Conservation (phyloP, 2,113 vertebrate genomes). For the Podarcis muralis region DNA sequence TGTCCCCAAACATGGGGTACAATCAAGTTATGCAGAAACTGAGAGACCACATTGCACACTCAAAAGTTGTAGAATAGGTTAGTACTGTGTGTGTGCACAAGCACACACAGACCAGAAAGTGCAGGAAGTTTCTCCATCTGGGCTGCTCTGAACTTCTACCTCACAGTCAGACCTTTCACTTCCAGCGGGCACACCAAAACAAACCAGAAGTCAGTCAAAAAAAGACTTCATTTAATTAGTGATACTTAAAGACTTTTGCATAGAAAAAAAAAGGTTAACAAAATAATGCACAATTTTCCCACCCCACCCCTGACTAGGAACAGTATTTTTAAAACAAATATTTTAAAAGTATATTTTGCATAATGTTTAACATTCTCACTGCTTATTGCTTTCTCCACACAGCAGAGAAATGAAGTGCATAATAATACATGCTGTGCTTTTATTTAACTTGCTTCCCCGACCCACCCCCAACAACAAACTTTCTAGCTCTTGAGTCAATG, state of each 20-base stretch:
- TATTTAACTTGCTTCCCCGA: slow-evolving; percentile 61
- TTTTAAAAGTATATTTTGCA: slow-evolving; percentile 81
- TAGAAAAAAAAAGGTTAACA: slow-evolving; percentile 89
- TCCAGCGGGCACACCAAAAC: slow-evolving; percentile 41
- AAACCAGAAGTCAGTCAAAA: slow-evolving; percentile 73
- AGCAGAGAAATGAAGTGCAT: slow-evolving; percentile 91
- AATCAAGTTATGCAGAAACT: not conserved
- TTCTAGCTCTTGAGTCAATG: slow-evolving; percentile 73
- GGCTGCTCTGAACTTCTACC: not conserved
- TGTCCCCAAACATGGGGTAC: too few species aligned
- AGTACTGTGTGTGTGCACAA: too few species aligned
- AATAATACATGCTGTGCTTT: slow-evolving; percentile 83
- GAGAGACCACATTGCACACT: not conserved
- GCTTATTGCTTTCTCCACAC: slow-evolving; percentile 88
- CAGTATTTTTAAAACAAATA: slow-evolving; percentile 86
- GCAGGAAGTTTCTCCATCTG: not conserved
- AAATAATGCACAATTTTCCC: slow-evolving; percentile 77
- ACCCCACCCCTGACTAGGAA: slow-evolving; percentile 66
- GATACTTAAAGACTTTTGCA: slow-evolving; percentile 86
- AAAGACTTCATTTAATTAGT: slow-evolving; percentile 85
- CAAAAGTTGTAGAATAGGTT: not conserved
- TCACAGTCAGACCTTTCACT: slow-evolving; percentile 2
- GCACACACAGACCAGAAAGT: too few species aligned
- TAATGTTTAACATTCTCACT: slow-evolving; percentile 85
- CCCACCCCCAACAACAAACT: slow-evolving; percentile 67